A percentile compares a stretch with the other conserved stretches of the same genome.
phyloP scores from a whole-genome alignment of 2,797 vertebrate genomes.

The Hozukius guyotensis region DNA sequence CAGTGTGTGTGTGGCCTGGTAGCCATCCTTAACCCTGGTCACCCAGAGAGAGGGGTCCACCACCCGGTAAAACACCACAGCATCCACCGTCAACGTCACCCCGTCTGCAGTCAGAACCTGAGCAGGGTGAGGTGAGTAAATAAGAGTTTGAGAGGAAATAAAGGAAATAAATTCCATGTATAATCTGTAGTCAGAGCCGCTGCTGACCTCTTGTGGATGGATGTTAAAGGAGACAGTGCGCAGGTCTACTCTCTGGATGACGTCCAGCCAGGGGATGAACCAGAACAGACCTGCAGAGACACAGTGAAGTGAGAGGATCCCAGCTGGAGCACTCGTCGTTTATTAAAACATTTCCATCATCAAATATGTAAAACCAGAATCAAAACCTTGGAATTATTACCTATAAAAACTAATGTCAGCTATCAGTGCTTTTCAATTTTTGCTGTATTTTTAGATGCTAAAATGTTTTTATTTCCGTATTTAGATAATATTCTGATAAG shows the following conservation, averaged over 20 bases:
- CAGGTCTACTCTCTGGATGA: slow-evolving; percentile 67
- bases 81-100: slow-evolving; percentile 83
- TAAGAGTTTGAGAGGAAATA: background rate
- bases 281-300: slow-evolving; percentile 37
- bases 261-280: slow-evolving; percentile 71
- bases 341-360: no score
- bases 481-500: no score
- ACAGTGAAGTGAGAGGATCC: no score
- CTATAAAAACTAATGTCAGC: no score
- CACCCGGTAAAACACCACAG: slow-evolving; percentile 83
- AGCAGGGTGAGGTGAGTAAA: background rate
- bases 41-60: slow-evolving; percentile 80
- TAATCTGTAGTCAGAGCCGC: no score
- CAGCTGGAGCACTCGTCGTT: no score
- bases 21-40: slow-evolving; percentile 76
- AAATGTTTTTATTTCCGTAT: no score
- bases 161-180: no score
- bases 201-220: slow-evolving; percentile 44
- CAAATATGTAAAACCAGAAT: no score
- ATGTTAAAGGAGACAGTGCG: slow-evolving; percentile 61
- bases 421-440: no score
- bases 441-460: no score
- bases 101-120: slow-evolving; percentile 84
- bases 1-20: slow-evolving; percentile 75
- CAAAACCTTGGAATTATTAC: no score